phyloP scores from a whole-genome alignment of 2,113 vertebrate genomes.

The Clarias magur region DNA sequence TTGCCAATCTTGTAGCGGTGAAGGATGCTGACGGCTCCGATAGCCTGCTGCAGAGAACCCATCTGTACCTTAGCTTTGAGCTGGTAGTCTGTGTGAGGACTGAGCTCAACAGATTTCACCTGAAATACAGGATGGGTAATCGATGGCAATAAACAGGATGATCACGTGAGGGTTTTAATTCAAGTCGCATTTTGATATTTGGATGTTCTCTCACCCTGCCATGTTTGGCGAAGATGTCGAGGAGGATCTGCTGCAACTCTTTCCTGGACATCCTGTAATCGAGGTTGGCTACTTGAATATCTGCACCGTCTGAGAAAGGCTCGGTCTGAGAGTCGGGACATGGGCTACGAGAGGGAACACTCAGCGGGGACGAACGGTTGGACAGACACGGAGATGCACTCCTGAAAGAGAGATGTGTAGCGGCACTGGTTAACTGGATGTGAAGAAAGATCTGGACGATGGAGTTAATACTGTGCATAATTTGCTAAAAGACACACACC shows the following conservation, averaged over 20 bases:
- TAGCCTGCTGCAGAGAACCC: slow-evolving; percentile 90
- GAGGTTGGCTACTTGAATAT: slow-evolving; percentile 89
- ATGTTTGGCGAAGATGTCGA: slow-evolving; percentile 83
- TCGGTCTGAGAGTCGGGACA: slow-evolving; percentile 68
- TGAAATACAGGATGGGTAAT: slow-evolving; percentile 43
- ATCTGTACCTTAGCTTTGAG: slow-evolving; percentile 89
- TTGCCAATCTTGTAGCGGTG: slow-evolving; percentile 91
- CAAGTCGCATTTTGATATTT: neutral
- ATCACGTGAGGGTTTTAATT: neutral
- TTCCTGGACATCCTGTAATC: slow-evolving; percentile 95
- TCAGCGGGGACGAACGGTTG: slow-evolving; percentile 84
- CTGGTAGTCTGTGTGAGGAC: slow-evolving; percentile 96
- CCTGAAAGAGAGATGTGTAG: slow-evolving; percentile 64
- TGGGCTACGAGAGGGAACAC: slow-evolving; percentile 65
- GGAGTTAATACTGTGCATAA: neutral
- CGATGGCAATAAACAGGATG: neutral
- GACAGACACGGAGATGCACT: slow-evolving; percentile 85
- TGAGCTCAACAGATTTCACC: slow-evolving; percentile 88
- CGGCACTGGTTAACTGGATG: neutral
- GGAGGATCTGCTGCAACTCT: slow-evolving; percentile 86
- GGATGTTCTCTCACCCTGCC: slow-evolving; percentile 78
- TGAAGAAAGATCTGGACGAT: neutral
- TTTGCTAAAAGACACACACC: slow-evolving; percentile 70
- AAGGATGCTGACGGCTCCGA: slow-evolving; percentile 83
- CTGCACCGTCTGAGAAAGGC: slow-evolving; percentile 87